Evolutionary conservation across 1,140 invertebrate species (phyloP), one percentile per base, ranked within the genome.

Genomic region (Coelopa frigida): DNA sequence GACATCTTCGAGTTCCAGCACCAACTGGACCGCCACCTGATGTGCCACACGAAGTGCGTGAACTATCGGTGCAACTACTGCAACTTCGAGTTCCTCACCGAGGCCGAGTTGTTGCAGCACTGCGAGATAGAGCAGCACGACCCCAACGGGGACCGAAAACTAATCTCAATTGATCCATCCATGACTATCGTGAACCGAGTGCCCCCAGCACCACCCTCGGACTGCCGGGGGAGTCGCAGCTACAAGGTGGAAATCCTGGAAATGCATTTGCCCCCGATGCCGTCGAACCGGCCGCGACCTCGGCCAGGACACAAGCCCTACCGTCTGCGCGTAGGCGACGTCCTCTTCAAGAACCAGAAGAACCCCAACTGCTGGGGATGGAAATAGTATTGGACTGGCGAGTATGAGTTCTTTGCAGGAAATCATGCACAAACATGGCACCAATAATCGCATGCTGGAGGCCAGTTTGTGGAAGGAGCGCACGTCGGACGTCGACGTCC

Each of bases 291-390:
- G 1, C 61, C 61, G 1, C 54, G 53, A 50, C 53, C 54, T 40
- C 48, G 64, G 50, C 61, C 58, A 0, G 32, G 56, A 10, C 57
- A 65, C 31, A 59, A 61, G 26, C 61, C 59, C 7, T 57, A 49
- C 29, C 61, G 61, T 4, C 53, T 53, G 17, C 52, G 57, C 26
- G 61, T 64, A 21, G 61, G 61, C 12, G 55, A 62, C 15, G 57
- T 57, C 20, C 51, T 61, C 26, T 64, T 65, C 10, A 54, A 65
- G 5, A 54, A 59, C 47, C 51, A 54, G 3, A 46, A 49, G 35
- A 59, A 54, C 8, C 59, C 61, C 31, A 64, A 64, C 22, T 64
- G 61, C 29, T 59, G 57, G n/a, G 59, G 61, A 7, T 64, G 61
- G n/a, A 49, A 51, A 20, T 62, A 52, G 49, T 32, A 23, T 10